These are phyloP conservation scores for Myiozetetes cayanensis DNA, from an alignment of 2,113 vertebrate genomes.

Conservation along the genomic window DNA sequence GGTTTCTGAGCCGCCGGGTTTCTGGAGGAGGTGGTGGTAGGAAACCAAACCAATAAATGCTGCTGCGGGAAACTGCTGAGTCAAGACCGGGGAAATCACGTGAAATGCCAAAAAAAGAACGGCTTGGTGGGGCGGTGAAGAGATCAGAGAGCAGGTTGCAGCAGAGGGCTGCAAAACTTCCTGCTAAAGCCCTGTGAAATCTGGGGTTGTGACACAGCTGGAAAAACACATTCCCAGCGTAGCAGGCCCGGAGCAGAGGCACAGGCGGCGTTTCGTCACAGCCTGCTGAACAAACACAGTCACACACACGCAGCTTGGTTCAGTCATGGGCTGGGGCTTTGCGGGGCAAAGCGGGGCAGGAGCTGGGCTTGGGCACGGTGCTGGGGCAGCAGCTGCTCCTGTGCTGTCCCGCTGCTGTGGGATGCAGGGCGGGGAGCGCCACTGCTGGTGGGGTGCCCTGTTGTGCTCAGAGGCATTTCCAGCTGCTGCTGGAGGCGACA, in stretches of 20 bases:
- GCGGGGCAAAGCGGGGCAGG: accelerated
- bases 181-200: background rate
- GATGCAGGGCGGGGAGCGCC: background rate
- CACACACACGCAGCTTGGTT: accelerated
- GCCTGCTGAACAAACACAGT: background rate
- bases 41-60: constrained; percentile 69
- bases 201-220: background rate
- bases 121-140: background rate
- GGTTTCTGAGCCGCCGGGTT: background rate
- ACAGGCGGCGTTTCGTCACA: accelerated
- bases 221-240: background rate
- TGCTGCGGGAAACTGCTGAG: constrained; percentile 66
- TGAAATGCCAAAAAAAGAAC: constrained; percentile 46
- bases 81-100: constrained; percentile 56
- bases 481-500: background rate
- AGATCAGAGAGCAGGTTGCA: background rate
- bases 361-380: accelerated
- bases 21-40: constrained; percentile 52
- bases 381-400: background rate
- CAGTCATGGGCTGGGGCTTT: accelerated
- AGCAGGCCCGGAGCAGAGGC: background rate
- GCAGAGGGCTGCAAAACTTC: background rate
- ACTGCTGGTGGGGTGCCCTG: accelerated
- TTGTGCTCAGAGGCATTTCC: background rate
- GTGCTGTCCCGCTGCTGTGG: accelerated